These are phyloP conservation scores for Sebastes nivosus DNA, from an alignment of 2,797 vertebrate species.

Conservation along the genomic window DNA sequence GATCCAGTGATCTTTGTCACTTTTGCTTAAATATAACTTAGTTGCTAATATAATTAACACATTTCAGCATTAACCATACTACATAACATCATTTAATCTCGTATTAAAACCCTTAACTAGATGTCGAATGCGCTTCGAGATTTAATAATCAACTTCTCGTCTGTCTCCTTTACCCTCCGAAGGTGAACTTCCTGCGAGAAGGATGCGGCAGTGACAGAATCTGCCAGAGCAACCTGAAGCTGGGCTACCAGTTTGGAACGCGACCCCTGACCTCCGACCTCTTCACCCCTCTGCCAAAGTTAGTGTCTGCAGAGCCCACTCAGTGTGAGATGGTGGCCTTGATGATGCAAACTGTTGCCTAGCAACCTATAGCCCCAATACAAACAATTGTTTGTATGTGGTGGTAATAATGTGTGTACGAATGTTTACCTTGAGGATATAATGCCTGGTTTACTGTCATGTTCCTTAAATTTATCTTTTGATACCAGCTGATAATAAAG, in stretches of 20 bases:
- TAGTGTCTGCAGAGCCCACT: conserved; percentile 47
- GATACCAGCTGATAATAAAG: not conserved
- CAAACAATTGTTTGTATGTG: not conserved
- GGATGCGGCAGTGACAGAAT: conserved; percentile 93
- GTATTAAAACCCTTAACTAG: not conserved
- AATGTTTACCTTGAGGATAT: not conserved
- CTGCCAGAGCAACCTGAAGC: conserved; percentile 94
- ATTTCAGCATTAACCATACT: not conserved
- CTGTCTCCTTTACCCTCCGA: not conserved
- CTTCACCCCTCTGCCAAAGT: conserved; percentile 88
- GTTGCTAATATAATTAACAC: not conserved
- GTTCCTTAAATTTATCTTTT: not conserved
- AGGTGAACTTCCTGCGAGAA: conserved; percentile 94
- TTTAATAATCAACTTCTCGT: not conserved
- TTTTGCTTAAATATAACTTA: not conserved
- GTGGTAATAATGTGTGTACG: not conserved
- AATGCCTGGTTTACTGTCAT: not conserved
- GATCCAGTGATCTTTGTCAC: too few relatives aligned
- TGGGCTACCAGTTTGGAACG: conserved; percentile 86
- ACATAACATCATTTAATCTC: not conserved
- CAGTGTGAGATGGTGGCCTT: not conserved
- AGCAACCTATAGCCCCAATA: not conserved
- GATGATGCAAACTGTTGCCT: not conserved
- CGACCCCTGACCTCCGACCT: conserved; percentile 76
- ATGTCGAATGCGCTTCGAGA: not conserved